Evolutionary conservation across 2,888 invertebrate species (phyloP).

Genomic region (Pandemis corylana): DNA sequence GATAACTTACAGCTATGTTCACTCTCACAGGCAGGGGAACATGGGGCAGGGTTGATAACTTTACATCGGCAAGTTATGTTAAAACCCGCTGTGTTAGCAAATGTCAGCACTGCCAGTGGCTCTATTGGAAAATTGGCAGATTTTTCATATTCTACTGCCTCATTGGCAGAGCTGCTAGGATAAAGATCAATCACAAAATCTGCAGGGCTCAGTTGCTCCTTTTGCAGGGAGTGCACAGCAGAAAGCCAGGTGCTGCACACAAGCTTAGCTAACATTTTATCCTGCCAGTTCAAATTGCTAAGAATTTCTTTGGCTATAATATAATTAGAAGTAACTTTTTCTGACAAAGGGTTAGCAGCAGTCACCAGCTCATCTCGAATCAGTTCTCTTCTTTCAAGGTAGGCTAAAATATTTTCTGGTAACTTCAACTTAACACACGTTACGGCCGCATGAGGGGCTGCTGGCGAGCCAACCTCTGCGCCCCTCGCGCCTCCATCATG

Average conservation of each 20-base stretch:
- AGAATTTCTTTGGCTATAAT: constrained; percentile 76
- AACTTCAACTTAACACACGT: constrained; percentile 58
- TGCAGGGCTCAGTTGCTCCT: constrained; percentile 63
- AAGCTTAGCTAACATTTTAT: constrained; percentile 68
- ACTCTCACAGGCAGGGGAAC: constrained; percentile 65
- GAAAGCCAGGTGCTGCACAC: constrained; percentile 75
- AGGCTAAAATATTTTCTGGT: constrained; percentile 63
- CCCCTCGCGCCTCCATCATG: constrained; percentile 23
- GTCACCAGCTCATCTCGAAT: constrained; percentile 56
- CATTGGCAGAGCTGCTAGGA: constrained; percentile 48
- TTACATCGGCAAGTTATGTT: constrained; percentile 59
- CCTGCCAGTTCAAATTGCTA: constrained; percentile 73
- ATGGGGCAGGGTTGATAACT: constrained; percentile 59
- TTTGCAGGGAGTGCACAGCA: constrained; percentile 64
- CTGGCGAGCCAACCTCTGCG: constrained; percentile 44
- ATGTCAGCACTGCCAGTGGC: constrained; percentile 69
- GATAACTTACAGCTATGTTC: constrained; percentile 71
- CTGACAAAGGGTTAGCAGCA: constrained; percentile 59
- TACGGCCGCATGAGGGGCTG: constrained; percentile 43
- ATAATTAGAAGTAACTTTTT: constrained; percentile 72
- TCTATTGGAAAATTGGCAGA: constrained; percentile 66
- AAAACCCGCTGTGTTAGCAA: constrained; percentile 65
- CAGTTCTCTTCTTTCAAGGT: constrained; percentile 58
- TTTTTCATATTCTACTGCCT: constrained; percentile 59
- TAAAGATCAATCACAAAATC: constrained; percentile 68